Conservation (phyloP, 2,888 invertebrate genomes). For the Sepioteuthis lessoniana region DNA sequence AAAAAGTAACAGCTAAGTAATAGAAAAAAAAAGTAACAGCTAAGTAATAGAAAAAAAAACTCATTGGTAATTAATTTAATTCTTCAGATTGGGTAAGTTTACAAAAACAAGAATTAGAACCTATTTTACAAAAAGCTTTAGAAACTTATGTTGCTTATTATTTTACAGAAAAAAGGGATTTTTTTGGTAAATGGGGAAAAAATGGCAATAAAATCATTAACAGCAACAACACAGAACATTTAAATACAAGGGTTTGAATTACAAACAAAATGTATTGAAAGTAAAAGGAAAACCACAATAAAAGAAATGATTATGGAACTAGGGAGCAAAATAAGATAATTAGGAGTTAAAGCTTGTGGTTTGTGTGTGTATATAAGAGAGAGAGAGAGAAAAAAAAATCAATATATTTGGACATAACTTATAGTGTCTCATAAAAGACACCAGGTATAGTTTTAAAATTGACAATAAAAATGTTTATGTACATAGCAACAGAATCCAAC, state of each 20-base stretch:
- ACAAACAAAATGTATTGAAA: neutral
- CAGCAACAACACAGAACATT: neutral
- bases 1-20: too few relatives aligned
- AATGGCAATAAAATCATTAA: neutral
- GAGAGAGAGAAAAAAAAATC: too few relatives aligned
- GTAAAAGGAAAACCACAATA: neutral
- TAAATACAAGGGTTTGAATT: neutral
- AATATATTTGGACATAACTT: neutral
- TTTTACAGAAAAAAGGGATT: neutral
- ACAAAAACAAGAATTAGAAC: neutral
- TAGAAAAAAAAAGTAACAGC: neutral
- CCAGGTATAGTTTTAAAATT: neutral
- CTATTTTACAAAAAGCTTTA: neutral
- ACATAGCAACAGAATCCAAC: neutral
- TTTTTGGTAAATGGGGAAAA: neutral
- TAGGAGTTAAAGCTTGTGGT: neutral
- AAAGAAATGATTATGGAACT: neutral
- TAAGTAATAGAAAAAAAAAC: too few relatives aligned
- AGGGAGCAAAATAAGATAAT: neutral
- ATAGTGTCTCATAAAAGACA: neutral
- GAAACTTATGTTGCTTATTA: neutral
- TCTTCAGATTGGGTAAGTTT: neutral
- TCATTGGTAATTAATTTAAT: too few relatives aligned
- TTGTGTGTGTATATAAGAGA: neutral
- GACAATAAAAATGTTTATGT: neutral